Percentiles rank a stretch among this genome's conserved stretches.
Conservation (phyloP, 2,113 vertebrate species). For the Otolemur garnettii region DNA sequence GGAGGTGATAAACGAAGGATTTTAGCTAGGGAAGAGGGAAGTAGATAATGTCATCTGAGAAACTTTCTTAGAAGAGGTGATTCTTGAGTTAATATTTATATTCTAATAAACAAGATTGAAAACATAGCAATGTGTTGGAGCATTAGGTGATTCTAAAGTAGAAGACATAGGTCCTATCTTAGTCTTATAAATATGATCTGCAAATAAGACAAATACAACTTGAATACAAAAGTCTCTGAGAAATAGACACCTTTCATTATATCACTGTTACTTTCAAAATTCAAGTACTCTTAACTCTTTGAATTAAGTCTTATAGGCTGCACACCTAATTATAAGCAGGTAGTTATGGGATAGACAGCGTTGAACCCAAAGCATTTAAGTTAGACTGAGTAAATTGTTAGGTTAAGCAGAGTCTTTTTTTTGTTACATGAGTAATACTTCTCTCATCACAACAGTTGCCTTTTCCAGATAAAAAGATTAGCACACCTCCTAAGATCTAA, state of each 20-base stretch:
- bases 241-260: not conserved
- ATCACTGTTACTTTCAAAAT: too few relatives aligned
- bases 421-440: slow-evolving; percentile 24
- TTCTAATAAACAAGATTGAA: slow-evolving; percentile 1
- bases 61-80: not conserved
- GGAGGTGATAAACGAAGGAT: not conserved
- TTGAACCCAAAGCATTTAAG: slow-evolving; percentile 44
- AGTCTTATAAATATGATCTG: slow-evolving; percentile 7
- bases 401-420: slow-evolving; percentile 35
- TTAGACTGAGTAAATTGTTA: slow-evolving; percentile 4
- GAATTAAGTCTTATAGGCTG: not conserved
- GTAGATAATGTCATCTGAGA: slow-evolving; percentile 35
- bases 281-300: too few relatives aligned
- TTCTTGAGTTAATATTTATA: slow-evolving; percentile 47
- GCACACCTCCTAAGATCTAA: not conserved
- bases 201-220: slow-evolving; percentile 11
- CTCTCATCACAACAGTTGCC: not conserved
- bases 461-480: not conserved
- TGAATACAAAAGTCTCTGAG: slow-evolving; percentile 39
- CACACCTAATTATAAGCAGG: slow-evolving; percentile 43
- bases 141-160: not conserved
- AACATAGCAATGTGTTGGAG: slow-evolving; percentile 23
- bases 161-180: not conserved
- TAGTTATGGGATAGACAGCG: not conserved
- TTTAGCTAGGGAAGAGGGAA: not conserved